Evolutionary conservation across 2,888 invertebrate species (phyloP), one percentile per base, ranked within the genome.

Genomic region (Drosophila eohydei): DNA sequence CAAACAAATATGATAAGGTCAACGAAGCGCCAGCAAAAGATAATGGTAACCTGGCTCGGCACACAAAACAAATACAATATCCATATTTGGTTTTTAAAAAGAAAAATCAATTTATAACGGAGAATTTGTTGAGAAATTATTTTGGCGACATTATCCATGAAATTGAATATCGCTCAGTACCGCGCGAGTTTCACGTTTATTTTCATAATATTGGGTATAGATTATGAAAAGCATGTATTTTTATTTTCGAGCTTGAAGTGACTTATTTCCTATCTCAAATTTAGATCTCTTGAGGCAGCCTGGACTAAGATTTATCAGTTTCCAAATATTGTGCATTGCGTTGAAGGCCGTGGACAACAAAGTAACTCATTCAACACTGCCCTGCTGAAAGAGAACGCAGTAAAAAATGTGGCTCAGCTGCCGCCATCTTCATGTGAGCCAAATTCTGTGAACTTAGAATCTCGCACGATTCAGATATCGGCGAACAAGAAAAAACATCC

Each of bases 381-480:
- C 12, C 40, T 4, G 4, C 30, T 0, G 11, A 46, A 16, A 8
- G n/a, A n/a, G 2, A 28, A 3, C 9, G n/a, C 46, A 50, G 6
- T 4, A 34, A 50, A 50, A 14, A 16, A 28, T 40, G 41, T n/a
- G 1, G 5, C 32, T 14, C 14, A 4, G 9, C 16, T 11, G 2
- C n/a, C 8, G 16, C 1, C 44, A 12, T 0, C 46, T n/a, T 9
- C 14, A 16, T 26, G 8, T 44, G 44, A 55, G 2, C 3, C n/a
- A 2, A 48, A 50, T 14, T 16, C 7, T 3, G 16, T 80, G 4
- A 56, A 76, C 28, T 54, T 74, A 26, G 16, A 28, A 0, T 8
- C 40, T 0, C 83, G 92, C 8, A 82, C 57, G 0, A 84, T 83
- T 40, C 64, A 64, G 9, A 46, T 83, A 7, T 92, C 92, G 0